A percentile compares a stretch with the other conserved stretches of the same genome.
Conservation (phyloP, 2,888 invertebrate genomes). For the Myopa tessellatipennis region DNA sequence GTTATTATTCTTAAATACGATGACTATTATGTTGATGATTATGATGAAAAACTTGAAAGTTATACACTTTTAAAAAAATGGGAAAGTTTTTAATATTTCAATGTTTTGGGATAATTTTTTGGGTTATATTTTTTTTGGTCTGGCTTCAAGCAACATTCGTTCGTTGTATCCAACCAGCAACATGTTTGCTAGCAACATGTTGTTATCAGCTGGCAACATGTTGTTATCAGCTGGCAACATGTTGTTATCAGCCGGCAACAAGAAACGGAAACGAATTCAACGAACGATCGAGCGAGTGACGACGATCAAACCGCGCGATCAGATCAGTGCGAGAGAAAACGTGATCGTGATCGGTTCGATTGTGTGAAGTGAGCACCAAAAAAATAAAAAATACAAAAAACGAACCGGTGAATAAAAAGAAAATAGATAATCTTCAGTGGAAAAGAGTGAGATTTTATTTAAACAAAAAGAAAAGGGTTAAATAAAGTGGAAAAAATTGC, state of each 20-base stretch:
- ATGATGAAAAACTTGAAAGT: no score
- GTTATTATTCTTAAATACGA: no score
- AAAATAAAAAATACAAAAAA: background rate
- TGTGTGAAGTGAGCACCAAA: background rate
- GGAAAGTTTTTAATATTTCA: no score
- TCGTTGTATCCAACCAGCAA: background rate
- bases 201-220: constrained; percentile 5
- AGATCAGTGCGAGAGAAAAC: constrained; percentile 66
- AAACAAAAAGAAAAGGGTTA: no score
- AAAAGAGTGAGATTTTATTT: no score
- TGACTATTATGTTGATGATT: no score
- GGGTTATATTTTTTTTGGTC: no score
- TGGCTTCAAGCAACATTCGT: no score
- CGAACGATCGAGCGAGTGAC: constrained; percentile 30
- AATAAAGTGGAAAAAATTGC: background rate
- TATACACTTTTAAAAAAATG: no score
- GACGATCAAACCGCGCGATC: constrained; percentile 52
- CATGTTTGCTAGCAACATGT: constrained; percentile 1
- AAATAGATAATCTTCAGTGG: background rate
- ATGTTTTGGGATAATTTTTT: no score
- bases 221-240: constrained; percentile 3
- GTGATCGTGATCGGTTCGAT: constrained; percentile 63
- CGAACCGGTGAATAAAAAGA: background rate
- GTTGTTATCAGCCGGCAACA: constrained; percentile 11
- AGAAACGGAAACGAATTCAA: constrained; percentile 33